A percentile compares a stretch with the other conserved stretches of the same genome.
These are phyloP conservation scores for Aphelinus atriplicis DNA, from an alignment of 1,140 invertebrate species.

Conservation along the genomic window DNA sequence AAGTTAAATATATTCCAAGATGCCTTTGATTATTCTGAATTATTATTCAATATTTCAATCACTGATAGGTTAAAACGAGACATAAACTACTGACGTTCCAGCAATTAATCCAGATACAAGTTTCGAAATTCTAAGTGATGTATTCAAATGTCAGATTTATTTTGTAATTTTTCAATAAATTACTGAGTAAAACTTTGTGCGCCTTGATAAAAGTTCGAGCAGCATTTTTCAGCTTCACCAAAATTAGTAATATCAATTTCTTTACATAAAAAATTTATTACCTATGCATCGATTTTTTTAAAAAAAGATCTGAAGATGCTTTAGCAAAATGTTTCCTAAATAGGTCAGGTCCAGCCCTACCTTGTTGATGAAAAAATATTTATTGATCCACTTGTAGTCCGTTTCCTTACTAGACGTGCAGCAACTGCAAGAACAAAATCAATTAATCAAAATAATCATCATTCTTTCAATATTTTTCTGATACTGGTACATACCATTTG, in stretches of 20 bases:
- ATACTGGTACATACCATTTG: constrained; percentile 71
- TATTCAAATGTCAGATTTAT: constrained; percentile 19
- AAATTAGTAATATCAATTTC: constrained; percentile 19
- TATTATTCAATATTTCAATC: constrained; percentile 27
- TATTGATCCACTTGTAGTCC: constrained; percentile 75
- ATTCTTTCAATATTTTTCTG: constrained; percentile 27
- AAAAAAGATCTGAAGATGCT: constrained; percentile 37
- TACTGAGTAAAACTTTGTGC: constrained; percentile 29
- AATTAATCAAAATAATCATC: constrained; percentile 22
- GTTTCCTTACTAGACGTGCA: constrained; percentile 76
- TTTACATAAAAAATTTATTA: constrained; percentile 31
- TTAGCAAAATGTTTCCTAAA: constrained; percentile 50
- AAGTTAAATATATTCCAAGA: constrained; percentile 17
- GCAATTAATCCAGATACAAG: constrained; percentile 9
- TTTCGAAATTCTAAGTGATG: constrained; percentile 12
- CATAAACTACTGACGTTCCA: constrained; percentile 38
- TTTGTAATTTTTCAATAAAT: constrained; percentile 17
- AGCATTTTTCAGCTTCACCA: constrained; percentile 16
- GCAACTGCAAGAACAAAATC: constrained; percentile 71
- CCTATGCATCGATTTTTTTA: constrained; percentile 21
- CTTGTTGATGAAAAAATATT: constrained; percentile 74
- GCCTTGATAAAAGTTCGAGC: constrained; percentile 15
- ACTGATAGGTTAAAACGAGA: constrained; percentile 24
- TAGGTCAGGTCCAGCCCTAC: constrained; percentile 61
- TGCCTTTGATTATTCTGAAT: constrained; percentile 32